A percentile compares a stretch with the other conserved stretches of the same genome.
phyloP scores from a whole-genome alignment of 2,888 invertebrate species.

The Ptychoptera contaminata region DNA sequence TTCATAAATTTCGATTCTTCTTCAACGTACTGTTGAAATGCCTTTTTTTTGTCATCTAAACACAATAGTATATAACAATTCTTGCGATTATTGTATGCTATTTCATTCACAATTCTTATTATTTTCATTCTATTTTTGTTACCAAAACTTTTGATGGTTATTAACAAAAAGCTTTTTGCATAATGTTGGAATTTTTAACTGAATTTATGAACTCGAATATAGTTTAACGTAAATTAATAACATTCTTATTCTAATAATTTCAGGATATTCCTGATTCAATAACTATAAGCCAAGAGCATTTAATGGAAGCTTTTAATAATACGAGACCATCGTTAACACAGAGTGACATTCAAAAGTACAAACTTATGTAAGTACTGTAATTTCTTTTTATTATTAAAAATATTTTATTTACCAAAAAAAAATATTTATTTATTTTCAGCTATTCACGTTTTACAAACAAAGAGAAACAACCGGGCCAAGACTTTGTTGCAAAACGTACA shows the following conservation, averaged over 20 bases:
- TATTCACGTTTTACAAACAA: conserved; percentile 45
- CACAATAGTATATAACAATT: too few relatives aligned
- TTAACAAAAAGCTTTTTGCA: too few relatives aligned
- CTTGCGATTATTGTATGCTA: too few relatives aligned
- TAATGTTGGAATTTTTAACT: too few relatives aligned
- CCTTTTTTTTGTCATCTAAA: too few relatives aligned
- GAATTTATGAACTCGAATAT: neutral
- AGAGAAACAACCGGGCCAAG: conserved; percentile 34
- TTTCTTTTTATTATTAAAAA: too few relatives aligned
- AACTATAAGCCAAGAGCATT: conserved; percentile 39
- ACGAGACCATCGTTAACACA: conserved; percentile 64
- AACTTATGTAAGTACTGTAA: conserved; percentile 66
- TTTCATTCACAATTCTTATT: too few relatives aligned
- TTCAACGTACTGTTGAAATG: too few relatives aligned
- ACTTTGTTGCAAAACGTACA: conserved; percentile 36
- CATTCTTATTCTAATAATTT: conserved; percentile 6
- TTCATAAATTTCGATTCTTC: too few relatives aligned
- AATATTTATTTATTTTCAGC: conserved; percentile 26
- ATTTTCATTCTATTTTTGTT: too few relatives aligned
- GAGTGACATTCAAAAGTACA: conserved; percentile 54
- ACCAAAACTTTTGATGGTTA: too few relatives aligned
- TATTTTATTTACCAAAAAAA: too few relatives aligned
- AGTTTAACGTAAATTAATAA: neutral
- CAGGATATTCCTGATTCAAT: conserved; percentile 28
- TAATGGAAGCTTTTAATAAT: conserved; percentile 46